phyloP scores from a whole-genome alignment of 2,113 vertebrate species.

The Sterna hirundo region DNA sequence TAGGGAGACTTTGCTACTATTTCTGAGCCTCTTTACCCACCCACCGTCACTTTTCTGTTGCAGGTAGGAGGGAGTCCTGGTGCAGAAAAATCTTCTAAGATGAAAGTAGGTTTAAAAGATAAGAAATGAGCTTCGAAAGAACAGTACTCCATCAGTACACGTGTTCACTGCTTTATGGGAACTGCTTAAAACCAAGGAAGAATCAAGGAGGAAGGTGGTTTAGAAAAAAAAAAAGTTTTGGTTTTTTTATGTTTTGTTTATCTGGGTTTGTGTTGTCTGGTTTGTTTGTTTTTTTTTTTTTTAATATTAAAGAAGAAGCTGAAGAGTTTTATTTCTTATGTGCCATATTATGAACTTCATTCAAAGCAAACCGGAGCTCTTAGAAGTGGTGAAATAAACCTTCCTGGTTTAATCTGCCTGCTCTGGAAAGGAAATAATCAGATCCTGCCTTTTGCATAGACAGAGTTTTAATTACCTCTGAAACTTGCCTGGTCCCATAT shows the following conservation, averaged over 20 bases:
- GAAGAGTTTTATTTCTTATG: conserved; percentile 17
- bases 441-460: conserved; percentile 65
- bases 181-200: neutral
- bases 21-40: neutral
- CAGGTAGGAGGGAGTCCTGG: neutral
- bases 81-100: neutral
- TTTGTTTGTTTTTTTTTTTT: neutral
- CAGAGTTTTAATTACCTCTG: conserved; percentile 74
- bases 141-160: neutral
- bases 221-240: neutral
- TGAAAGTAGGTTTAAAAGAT: neutral
- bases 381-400: conserved; percentile 51
- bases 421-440: conserved; percentile 58
- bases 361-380: neutral
- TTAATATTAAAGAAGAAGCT: neutral
- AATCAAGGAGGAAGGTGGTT: neutral
- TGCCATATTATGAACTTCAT: neutral
- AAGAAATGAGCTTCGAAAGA: neutral
- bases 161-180: neutral
- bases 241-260: neutral
- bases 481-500: conserved; percentile 51
- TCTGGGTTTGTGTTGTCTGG: neutral
- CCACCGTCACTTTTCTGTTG: neutral
- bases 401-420: conserved; percentile 53
- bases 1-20: neutral